Evolutionary conservation across 2,113 vertebrate species (phyloP), one percentile per base, ranked within the genome.

Genomic region (Pholis gunnellus): DNA sequence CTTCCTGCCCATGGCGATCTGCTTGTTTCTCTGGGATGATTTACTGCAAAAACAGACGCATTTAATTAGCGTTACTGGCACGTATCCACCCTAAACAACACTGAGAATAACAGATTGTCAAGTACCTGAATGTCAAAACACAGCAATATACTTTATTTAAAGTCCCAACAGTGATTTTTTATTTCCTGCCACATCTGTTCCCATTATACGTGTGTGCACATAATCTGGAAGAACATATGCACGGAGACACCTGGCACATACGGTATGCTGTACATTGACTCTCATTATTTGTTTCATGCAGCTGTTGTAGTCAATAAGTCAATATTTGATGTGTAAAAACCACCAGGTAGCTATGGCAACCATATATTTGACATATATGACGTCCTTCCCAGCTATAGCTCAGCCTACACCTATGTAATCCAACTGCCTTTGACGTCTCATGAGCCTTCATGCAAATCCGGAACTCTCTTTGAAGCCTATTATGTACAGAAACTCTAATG

Each of bases 1-100:
- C 94, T 99, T 99, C 89, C 98, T 97, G 75, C 98, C 98, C 96
- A 99, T 99, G 29, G 98, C 97, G 73, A 99, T 97, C 88, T 99
- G 98, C 86, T 99, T 99, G 91, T 98, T 99, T 89, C 97, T 97
- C 93, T 99, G 98, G 25, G 96, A 95, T 0, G 97, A 96, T 97
- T 99, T 99, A 92, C 98, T 99, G 77, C 2, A 14, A 81, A 88
- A 29, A 89, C 40, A 81, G 31, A 22, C n/a, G 46, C 42, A 74
- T 78, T 71, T 46, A 20, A 63, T 18, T 5, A 10, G n/a, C 9
- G n/a, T 44, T 29, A 29, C 56, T 59, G 20, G 54, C 54, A 17
- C 57, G 27, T 60, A 31, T 60, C 18, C 18, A 60, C 52, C 52
- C n/a, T 11, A n/a, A 9, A 52, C 18, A 56, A 56, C 52, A 56